Evolutionary conservation across 2,113 vertebrate species (phyloP).

Genomic region (Gymnocephalus cernua): DNA sequence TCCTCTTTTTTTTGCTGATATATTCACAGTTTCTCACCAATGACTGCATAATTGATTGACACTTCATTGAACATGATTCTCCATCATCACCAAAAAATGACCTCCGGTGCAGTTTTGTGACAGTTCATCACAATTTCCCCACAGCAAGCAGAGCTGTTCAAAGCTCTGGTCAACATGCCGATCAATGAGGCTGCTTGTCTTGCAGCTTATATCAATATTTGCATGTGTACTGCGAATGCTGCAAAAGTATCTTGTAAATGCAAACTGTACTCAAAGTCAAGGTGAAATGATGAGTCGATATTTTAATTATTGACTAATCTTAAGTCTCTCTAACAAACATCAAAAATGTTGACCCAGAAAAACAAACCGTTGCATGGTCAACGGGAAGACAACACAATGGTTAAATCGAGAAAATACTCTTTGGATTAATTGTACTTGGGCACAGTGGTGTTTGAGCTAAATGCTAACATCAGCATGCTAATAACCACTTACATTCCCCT

Average conservation of each 20-base stretch:
- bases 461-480: neutral
- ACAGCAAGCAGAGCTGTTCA: neutral
- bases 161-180: conserved; percentile 22
- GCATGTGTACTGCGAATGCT: neutral
- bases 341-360: no score
- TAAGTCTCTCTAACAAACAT: neutral
- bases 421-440: neutral
- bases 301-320: neutral
- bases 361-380: no score
- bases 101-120: conserved; percentile 13
- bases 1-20: neutral
- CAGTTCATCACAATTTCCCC: conserved; percentile 18
- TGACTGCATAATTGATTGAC: conserved; percentile 9
- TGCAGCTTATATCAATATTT: neutral
- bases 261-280: neutral
- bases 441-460: neutral
- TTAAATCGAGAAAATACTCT: neutral
- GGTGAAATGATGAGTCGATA: neutral
- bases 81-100: conserved; percentile 15
- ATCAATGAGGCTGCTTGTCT: conserved; percentile 33
- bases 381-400: no score
- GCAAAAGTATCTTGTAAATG: neutral
- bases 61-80: conserved; percentile 6
- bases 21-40: conserved; percentile 3
- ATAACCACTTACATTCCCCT: neutral